These are phyloP conservation scores for Chydorus sphaericus DNA, from an alignment of 2,888 invertebrate genomes.

Conservation along the genomic window DNA sequence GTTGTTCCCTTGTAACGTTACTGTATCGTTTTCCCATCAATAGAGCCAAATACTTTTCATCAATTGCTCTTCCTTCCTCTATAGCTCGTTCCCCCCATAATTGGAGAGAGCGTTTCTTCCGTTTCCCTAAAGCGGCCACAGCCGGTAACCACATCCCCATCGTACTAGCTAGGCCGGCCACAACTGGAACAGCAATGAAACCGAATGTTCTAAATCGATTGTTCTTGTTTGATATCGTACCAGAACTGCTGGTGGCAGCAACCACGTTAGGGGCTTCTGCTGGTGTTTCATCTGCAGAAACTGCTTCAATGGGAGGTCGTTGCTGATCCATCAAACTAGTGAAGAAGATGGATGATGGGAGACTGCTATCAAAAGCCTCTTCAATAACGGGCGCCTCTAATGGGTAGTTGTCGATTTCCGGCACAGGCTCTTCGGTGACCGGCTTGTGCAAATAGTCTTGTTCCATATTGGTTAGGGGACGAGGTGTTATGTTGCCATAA, in stretches of 20 bases:
- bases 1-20: not conserved
- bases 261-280: not conserved
- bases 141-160: not conserved
- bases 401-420: not conserved
- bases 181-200: not conserved
- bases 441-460: not conserved
- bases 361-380: not conserved
- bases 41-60: slow-evolving; percentile 1
- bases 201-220: slow-evolving; percentile 3
- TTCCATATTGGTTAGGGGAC: not conserved
- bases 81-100: not conserved
- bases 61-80: not conserved
- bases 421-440: not conserved
- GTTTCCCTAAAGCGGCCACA: not conserved
- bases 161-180: slow-evolving; percentile 1
- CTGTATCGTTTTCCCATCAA: slow-evolving; percentile 7
- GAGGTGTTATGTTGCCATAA: too few relatives aligned
- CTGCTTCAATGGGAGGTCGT: not conserved
- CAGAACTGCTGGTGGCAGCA: not conserved
- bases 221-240: not conserved
- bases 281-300: not conserved
- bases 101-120: slow-evolving; percentile 3
- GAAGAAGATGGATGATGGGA: too few relatives aligned
- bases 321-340: not conserved
- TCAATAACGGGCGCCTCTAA: not conserved